A percentile compares a stretch with the other conserved stretches of the same genome.
phyloP scores from a whole-genome alignment of 2,113 vertebrate genomes.

The Empidonax traillii region DNA sequence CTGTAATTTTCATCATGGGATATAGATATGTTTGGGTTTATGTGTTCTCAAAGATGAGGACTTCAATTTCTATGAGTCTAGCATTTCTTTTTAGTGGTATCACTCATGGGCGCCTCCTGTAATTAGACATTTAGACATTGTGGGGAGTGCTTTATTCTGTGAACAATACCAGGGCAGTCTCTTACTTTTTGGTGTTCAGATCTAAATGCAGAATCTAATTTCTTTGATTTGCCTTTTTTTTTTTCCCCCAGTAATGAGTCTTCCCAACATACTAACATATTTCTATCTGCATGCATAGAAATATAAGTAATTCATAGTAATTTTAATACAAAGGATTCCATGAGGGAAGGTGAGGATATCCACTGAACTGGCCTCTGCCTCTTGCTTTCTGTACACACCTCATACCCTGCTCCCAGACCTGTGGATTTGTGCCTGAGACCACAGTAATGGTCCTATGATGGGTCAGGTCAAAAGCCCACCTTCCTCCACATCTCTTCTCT shows the following conservation, averaged over 20 bases:
- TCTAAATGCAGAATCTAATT: not conserved
- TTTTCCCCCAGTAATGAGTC: not conserved
- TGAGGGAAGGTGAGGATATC: not conserved
- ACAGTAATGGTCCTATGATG: fast-evolving
- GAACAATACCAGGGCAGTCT: not conserved
- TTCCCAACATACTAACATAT: not conserved
- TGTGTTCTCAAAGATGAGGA: not conserved
- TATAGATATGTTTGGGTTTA: not conserved
- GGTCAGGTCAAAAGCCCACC: not conserved
- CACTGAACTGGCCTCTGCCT: not conserved
- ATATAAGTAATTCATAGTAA: not conserved
- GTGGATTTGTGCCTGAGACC: not conserved
- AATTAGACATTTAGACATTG: not conserved
- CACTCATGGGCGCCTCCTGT: not conserved
- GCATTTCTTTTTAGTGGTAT: not conserved
- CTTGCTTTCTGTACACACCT: not conserved
- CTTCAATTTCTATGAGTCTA: not conserved
- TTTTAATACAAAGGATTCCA: not conserved
- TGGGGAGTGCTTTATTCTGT: not conserved
- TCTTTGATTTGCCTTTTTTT: not conserved
- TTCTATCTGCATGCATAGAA: not conserved
- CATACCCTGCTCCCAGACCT: not conserved
- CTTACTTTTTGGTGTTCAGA: not conserved
- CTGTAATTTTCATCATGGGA: conserved; percentile 26
- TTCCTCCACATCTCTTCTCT: not conserved